Conservation (phyloP, 2,888 invertebrate genomes). For the Diloba caeruleocephala region DNA sequence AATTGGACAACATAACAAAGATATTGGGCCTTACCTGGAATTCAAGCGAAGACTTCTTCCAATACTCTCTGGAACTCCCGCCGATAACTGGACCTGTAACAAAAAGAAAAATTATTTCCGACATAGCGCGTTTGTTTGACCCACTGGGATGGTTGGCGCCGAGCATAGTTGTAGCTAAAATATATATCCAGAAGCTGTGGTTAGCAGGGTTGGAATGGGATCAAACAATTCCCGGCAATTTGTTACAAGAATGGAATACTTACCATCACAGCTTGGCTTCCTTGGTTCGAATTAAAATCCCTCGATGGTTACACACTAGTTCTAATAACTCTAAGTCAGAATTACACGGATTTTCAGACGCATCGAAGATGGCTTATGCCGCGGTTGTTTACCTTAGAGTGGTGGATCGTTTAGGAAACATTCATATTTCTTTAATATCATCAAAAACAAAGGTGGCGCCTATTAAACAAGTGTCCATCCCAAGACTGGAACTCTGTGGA, state of each 20-base stretch:
- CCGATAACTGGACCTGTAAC: conserved; percentile 4
- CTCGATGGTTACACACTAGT: conserved; percentile 3
- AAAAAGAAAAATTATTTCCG: conserved; percentile 19
- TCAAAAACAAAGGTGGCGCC: conserved; percentile 11
- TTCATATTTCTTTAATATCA: conserved; percentile 12
- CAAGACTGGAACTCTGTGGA: conserved; percentile 45
- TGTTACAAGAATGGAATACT: conserved; percentile 5
- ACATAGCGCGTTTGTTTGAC: conserved; percentile 11
- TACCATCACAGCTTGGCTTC: not conserved
- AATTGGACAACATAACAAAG: conserved; percentile 5
- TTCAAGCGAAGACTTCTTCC: not conserved
- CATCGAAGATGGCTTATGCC: conserved; percentile 2
- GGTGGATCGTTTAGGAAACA: conserved; percentile 6
- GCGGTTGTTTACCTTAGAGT: conserved; percentile 1
- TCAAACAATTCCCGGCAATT: not conserved
- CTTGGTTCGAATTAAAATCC: not conserved
- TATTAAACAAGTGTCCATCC: conserved; percentile 31
- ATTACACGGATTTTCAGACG: conserved; percentile 5
- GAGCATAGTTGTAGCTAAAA: not conserved
- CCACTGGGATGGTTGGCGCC: conserved; percentile 11
- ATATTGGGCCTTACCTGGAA: conserved; percentile 16
- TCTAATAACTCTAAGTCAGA: not conserved
- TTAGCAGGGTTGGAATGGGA: not conserved
- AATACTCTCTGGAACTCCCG: conserved; percentile 5
- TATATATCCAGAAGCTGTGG: conserved; percentile 3